Evolutionary conservation across 37 sponge, comb jelly and placozoan genomes (phyloP), one percentile per base, ranked within the genome.

Genomic region (Petrosia ficiformis): DNA sequence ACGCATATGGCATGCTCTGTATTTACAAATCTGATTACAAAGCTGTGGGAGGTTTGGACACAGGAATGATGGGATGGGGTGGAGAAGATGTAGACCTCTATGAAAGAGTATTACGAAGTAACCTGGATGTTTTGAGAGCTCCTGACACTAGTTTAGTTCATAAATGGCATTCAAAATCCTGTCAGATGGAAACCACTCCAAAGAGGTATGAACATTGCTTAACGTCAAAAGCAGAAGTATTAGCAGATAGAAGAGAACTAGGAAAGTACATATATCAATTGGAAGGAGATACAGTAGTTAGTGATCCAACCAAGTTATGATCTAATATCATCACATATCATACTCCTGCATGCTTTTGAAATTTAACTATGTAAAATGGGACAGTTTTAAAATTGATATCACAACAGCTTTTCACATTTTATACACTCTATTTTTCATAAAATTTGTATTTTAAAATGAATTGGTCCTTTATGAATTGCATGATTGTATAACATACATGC

Each of bases 1-100:
- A 89, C 36, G 76, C 81, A 30, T 89, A 80, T 54, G 90, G 90
- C 2, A 89, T 89, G 90, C 48, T 80, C 28, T 89, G 90, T 36
- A 80, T 89, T 0, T 80, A 89, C 71, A 83, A 89, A 60, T 84
- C 85, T 0, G 90, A 89, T 42, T 89, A 84, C 63, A 26, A 36
- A 26, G 43, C 80, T 24, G 30, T 56, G n/a, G 87, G 87, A 2
- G 89, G 89, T 1, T 71, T 84, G 37, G 66, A 89, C 59, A 74
- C 71, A 1, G 40, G 16, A 33, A 83, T 89, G 35, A 66, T 64
- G 4, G 90, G 90, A 32, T 89, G 90, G 90, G 90, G 90, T 5
- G 84, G 73, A 29, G 90, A 89, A 67, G 90, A 89, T 39, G 81
- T 80, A 2, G 66, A 79, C n/a, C 44, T 89, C 1, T 80, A 66